Base-by-base conservation (phyloP, 2,113 vertebrate species). In the Oryzias celebensis region DNA sequence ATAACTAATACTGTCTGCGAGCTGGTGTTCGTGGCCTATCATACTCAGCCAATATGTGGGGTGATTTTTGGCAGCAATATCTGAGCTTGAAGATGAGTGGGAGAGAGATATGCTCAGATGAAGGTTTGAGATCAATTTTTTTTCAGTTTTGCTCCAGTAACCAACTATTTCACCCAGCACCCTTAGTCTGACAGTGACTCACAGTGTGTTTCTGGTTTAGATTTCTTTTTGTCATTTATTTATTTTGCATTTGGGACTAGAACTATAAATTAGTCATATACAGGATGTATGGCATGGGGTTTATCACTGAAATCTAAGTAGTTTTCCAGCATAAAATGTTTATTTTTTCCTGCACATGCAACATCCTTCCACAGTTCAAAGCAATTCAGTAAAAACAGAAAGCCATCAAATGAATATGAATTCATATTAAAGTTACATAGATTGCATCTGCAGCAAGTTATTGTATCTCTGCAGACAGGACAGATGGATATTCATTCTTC, bases 41-140 rank as follows among this genome's bases (percentile, higher is more conserved):
- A 54, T 52, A 52, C 58, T 63, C 47, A 52, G 58, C 62, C 75
- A 61, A 64, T 80, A 64, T 73, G 71, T 52, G 52, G 65, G 22
- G 48, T 16, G 74, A 80, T 74, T 55, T 68, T 80, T 83, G 75
- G 80, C 86, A 66, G 41, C n/a, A 49, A 60, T 68, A 63, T 59
- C 68, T 67, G 58, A 60, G 65, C 68, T 60, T 68, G 71, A 71
- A 76, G 72, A 70, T 79, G 65, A 78, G 85, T 78, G 75, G 62
- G 68, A 76, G 74, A 73, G 73, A 67, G 70, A 80, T 77, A 67
- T 62, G 71, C 63, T 55, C 28, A 6, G 61, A 50, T 64, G 67
- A 44, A 56, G 60, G 75, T 62, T 12, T 2, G 1, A 63, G 31
- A 78, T 64, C 69, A 20, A 63, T 73, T 72, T 73, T 71, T 74